Evolutionary conservation across 1,140 invertebrate species (phyloP).

Genomic region (Dinothrombium tinctorium): DNA sequence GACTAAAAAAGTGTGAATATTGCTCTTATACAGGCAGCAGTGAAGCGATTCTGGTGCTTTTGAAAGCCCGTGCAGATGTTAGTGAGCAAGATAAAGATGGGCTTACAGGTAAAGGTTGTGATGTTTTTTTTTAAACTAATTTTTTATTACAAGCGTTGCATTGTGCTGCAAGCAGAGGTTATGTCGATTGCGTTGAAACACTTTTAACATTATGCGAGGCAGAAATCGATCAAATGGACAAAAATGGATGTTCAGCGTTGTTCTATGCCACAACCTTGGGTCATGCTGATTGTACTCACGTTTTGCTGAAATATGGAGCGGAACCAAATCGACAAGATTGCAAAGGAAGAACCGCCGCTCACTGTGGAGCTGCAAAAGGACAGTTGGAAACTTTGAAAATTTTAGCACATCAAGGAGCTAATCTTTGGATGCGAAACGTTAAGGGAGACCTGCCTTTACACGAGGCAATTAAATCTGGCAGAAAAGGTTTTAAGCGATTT

Average conservation of each 20-base stretch:
- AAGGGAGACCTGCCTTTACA: constrained; percentile 74
- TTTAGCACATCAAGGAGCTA: constrained; percentile 49
- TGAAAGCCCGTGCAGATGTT: constrained; percentile 55
- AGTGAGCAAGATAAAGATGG: constrained; percentile 48
- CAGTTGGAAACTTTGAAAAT: constrained; percentile 60
- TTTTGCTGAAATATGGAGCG: constrained; percentile 61
- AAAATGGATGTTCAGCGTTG: constrained; percentile 73
- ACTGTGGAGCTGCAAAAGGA: constrained; percentile 60
- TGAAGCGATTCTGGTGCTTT: constrained; percentile 59
- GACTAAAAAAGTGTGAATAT: no score
- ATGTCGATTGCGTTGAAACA: constrained; percentile 70
- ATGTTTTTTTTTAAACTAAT: background rate
- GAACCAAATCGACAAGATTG: constrained; percentile 67
- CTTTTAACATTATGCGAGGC: constrained; percentile 66
- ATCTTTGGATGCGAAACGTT: constrained; percentile 74
- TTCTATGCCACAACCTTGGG: constrained; percentile 90
- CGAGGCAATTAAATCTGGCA: constrained; percentile 74
- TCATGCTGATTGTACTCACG: constrained; percentile 73
- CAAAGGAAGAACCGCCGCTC: constrained; percentile 54
- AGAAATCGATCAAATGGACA: constrained; percentile 53
- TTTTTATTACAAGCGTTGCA: constrained; percentile 40
- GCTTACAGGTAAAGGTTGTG: constrained; percentile 7
- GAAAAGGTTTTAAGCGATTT: constrained; percentile 31
- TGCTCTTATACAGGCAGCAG: constrained; percentile 35
- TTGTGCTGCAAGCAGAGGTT: constrained; percentile 81